phyloP scores from a whole-genome alignment of 2,888 invertebrate genomes.

The Diplolepis rosae region DNA sequence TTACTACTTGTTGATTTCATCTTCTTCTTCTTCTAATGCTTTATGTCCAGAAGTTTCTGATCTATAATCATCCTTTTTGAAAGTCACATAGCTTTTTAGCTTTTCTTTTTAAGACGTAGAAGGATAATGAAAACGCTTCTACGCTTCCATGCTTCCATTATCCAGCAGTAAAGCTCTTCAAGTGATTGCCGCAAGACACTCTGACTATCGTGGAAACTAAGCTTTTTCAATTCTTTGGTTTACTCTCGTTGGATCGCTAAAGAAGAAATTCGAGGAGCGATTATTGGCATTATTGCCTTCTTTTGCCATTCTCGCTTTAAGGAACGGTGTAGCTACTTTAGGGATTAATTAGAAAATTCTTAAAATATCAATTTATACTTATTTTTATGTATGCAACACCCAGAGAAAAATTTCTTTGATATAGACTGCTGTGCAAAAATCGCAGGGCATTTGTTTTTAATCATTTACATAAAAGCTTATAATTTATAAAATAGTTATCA shows the following conservation, averaged over 20 bases:
- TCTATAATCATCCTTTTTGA: background rate
- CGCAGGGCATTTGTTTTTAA: no score
- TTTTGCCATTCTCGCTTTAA: background rate
- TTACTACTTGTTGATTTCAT: background rate
- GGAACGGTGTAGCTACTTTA: background rate
- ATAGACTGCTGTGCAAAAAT: no score
- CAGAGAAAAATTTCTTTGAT: no score
- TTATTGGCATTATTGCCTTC: conserved; percentile 16
- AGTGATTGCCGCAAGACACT: conserved; percentile 16
- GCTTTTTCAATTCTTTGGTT: conserved; percentile 15
- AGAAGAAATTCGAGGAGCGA: background rate
- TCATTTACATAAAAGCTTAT: no score
- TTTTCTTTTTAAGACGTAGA: background rate
- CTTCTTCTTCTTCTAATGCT: background rate
- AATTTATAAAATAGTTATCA: no score
- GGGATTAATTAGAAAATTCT: background rate
- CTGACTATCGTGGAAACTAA: conserved; percentile 9
- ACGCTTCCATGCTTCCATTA: conserved; percentile 11
- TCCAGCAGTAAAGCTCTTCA: conserved; percentile 12
- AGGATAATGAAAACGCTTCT: conserved; percentile 20
- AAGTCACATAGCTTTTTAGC: background rate
- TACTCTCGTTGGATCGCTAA: background rate
- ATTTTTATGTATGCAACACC: no score
- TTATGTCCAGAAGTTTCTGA: background rate
- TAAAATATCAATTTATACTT: background rate